These are phyloP conservation scores for Philopedon plagiatum DNA, from an alignment of 2,888 invertebrate species.

Conservation along the genomic window DNA sequence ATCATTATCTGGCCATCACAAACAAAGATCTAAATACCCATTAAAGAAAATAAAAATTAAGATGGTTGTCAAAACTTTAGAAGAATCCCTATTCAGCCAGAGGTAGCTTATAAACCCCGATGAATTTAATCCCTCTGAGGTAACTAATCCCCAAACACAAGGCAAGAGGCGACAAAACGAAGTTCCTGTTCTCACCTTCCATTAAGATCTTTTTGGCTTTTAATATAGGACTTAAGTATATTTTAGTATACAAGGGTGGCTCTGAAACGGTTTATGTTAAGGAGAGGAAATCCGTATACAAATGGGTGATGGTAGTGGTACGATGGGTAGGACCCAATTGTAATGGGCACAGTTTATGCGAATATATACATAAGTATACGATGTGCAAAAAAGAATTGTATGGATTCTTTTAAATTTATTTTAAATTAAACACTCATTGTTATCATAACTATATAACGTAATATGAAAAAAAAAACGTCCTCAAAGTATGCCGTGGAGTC, in stretches of 20 bases:
- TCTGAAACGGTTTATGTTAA: constrained; percentile 4
- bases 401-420: too few species aligned
- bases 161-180: constrained; percentile 34
- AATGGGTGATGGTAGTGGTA: neutral
- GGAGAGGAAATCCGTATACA: neutral
- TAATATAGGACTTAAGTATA: constrained; percentile 21
- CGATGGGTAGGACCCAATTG: too few species aligned
- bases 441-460: too few species aligned
- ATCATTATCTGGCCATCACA: neutral
- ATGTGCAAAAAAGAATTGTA: too few species aligned
- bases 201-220: constrained; percentile 14
- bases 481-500: too few species aligned
- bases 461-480: too few species aligned
- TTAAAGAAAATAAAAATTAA: constrained; percentile 29
- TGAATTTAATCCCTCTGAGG: constrained; percentile 33
- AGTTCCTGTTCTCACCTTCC: constrained; percentile 44
- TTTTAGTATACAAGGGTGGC: constrained; percentile 15
- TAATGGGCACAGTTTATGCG: too few species aligned
- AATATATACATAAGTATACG: too few species aligned
- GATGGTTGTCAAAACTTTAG: constrained; percentile 36
- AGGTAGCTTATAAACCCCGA: constrained; percentile 31
- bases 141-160: constrained; percentile 38
- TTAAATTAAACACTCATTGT: too few species aligned
- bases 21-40: constrained; percentile 5
- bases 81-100: constrained; percentile 11